phyloP scores from a whole-genome alignment of 2,888 invertebrate species.

The Xiphydria camelus region DNA sequence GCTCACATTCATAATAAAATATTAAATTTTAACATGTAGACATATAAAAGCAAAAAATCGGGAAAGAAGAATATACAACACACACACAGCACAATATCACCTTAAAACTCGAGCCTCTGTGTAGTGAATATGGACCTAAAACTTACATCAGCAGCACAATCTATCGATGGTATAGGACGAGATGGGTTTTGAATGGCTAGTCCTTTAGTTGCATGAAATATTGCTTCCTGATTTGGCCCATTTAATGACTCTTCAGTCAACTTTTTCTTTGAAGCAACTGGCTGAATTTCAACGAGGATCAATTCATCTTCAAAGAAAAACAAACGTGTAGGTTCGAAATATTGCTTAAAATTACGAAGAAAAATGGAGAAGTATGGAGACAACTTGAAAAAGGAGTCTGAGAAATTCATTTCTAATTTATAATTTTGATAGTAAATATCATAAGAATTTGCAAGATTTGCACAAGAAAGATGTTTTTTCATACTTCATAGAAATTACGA shows the following conservation, averaged over 20 bases:
- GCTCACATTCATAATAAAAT: background rate
- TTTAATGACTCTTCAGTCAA: constrained; percentile 50
- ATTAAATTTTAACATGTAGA: background rate
- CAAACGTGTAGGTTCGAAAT: background rate
- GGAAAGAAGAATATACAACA: no score
- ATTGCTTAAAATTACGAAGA: constrained; percentile 3
- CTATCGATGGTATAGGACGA: constrained; percentile 53
- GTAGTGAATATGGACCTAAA: constrained; percentile 2
- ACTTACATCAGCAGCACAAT: constrained; percentile 60
- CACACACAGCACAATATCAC: no score
- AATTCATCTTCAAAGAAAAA: constrained; percentile 42
- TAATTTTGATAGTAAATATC: no score
- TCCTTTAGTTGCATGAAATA: constrained; percentile 58
- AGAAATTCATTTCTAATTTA: no score
- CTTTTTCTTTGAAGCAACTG: constrained; percentile 28
- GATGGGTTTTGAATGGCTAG: constrained; percentile 48
- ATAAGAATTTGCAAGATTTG: no score
- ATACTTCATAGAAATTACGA: no score
- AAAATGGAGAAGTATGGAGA: background rate
- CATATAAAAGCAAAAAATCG: background rate
- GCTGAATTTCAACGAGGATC: constrained; percentile 41
- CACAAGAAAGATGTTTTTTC: no score
- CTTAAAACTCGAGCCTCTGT: no score
- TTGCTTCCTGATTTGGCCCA: constrained; percentile 59
- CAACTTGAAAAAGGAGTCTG: no score